Percentiles rank a stretch among this genome's conserved stretches.
Evolutionary conservation across 2,113 vertebrate genomes (phyloP).

Genomic region (Hipposideros armiger): DNA sequence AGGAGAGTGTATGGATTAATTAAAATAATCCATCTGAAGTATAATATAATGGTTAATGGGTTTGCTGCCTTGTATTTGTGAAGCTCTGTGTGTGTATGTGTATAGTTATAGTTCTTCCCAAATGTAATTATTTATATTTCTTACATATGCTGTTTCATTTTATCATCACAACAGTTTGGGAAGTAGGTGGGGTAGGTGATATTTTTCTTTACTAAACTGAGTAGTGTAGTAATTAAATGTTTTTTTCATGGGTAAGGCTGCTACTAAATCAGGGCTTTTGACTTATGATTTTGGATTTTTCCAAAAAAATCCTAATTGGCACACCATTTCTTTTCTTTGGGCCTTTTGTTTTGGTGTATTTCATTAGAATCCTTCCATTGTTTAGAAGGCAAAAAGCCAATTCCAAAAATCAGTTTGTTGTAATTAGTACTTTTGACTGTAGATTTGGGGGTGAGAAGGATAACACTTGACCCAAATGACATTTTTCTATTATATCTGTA

Average conservation of each 20-base stretch:
- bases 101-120: constrained; percentile 17
- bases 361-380: background rate
- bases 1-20: background rate
- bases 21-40: constrained; percentile 61
- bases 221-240: background rate
- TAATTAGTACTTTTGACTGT: constrained; percentile 23
- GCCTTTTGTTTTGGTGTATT: constrained; percentile 48
- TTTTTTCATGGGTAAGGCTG: background rate
- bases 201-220: constrained; percentile 46
- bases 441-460: background rate
- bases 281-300: constrained; percentile 25
- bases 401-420: background rate
- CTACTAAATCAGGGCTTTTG: background rate
- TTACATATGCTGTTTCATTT: constrained; percentile 65
- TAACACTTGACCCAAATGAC: constrained; percentile 26
- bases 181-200: constrained; percentile 41
- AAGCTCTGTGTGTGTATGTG: background rate
- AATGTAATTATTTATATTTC: constrained; percentile 64
- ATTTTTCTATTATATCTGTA: background rate
- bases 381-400: background rate
- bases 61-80: constrained; percentile 29
- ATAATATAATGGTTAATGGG: constrained; percentile 62
- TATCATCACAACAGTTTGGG: constrained; percentile 32
- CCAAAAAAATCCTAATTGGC: background rate
- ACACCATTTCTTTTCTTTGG: background rate